A percentile compares a stretch with the other conserved stretches of the same genome.
Conservation (phyloP, 2,888 invertebrate genomes). For the Brachypterus glaber region DNA sequence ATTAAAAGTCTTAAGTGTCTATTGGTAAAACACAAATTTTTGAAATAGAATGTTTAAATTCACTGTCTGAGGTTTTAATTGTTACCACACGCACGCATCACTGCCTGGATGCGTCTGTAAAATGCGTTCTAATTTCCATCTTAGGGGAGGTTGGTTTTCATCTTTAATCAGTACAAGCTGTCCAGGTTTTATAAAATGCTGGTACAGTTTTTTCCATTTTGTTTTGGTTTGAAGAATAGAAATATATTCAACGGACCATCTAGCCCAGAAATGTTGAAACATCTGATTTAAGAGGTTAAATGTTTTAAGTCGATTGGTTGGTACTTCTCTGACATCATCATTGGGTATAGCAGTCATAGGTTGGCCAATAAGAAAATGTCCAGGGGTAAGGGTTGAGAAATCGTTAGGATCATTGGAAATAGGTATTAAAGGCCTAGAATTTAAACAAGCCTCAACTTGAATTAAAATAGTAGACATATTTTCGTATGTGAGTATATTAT, state of each 20-base stretch:
- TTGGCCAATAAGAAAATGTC: no score
- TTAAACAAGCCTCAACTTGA: no score
- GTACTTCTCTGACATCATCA: no score
- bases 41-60: conserved; percentile 8
- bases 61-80: conserved; percentile 10
- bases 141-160: conserved; percentile 15
- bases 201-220: conserved; percentile 13
- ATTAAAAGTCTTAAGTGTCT: no score
- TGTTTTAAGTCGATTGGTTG: no score
- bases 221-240: conserved; percentile 16
- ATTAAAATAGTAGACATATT: no score
- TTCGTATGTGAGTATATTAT: no score
- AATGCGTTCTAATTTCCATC: conserved; percentile 16
- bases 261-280: conserved; percentile 16
- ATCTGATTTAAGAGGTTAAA: no score
- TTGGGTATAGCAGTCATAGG: no score
- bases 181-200: conserved; percentile 9
- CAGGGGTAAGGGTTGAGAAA: no score
- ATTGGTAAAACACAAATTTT: conserved; percentile 15
- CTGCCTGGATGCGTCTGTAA: conserved; percentile 16
- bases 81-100: conserved; percentile 15
- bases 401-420: no score
- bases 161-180: conserved; percentile 15
- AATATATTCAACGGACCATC: conserved; percentile 17
- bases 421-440: no score